Evolutionary conservation across 2,888 invertebrate species (phyloP).

Genomic region (Chrysolina oricalcia): DNA sequence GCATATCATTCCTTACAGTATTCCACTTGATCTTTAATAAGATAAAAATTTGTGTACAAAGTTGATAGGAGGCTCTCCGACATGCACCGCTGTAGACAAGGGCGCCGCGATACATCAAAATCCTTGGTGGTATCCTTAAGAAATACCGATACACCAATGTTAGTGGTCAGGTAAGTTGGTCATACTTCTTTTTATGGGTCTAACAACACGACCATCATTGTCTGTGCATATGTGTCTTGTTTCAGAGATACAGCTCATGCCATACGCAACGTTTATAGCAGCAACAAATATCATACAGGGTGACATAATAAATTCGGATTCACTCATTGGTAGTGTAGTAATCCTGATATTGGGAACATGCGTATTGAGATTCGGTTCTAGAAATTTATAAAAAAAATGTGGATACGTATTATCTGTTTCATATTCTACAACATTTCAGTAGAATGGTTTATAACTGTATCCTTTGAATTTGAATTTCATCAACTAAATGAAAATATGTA

Average conservation of each 20-base stretch:
- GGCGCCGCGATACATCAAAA: not conserved
- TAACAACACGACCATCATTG: constrained; percentile 26
- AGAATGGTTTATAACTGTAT: too few species aligned
- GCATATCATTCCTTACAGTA: too few species aligned
- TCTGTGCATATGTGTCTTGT: not conserved
- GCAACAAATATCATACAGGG: not conserved
- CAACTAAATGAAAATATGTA: too few species aligned
- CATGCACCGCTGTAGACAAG: not conserved
- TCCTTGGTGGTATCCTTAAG: constrained; percentile 25
- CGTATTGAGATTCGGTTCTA: too few species aligned
- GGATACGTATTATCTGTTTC: too few species aligned
- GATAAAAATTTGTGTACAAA: not conserved
- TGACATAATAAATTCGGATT: too few species aligned
- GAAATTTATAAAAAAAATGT: too few species aligned
- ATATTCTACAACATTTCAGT: too few species aligned
- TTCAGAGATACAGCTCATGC: not conserved
- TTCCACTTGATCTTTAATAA: too few species aligned
- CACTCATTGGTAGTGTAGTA: too few species aligned
- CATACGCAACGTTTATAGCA: not conserved
- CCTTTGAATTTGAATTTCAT: too few species aligned
- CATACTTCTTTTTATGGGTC: constrained; percentile 22
- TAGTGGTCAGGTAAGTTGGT: constrained; percentile 24
- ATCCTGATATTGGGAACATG: too few species aligned
- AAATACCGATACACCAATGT: constrained; percentile 32
- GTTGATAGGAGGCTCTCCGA: not conserved